Base-by-base conservation (phyloP, 1,140 invertebrate genomes). In the Arion vulgaris region DNA sequence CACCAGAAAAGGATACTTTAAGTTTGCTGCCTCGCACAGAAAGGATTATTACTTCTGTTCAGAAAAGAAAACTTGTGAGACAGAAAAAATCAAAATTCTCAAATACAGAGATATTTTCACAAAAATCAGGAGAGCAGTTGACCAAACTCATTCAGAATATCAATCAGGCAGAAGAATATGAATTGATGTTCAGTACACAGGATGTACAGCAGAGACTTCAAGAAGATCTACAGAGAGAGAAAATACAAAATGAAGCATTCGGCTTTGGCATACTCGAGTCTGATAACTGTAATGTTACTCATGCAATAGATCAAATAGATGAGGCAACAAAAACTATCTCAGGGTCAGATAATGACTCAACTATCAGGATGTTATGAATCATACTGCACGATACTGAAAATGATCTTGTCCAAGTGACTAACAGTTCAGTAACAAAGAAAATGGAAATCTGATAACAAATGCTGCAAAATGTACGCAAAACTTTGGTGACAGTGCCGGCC, bases 121-220 rank as follows among this genome's bases (percentile, higher is more conserved):
- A 72, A 77, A 57, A 41, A 13, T 51, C 51, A 36, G 75, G 84
- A 39, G 41, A 62, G 39, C 77, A 87, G 62, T 73, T 51, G 39
- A 36, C 80, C n/a, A 80, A 87, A 76, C 69, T 90, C 15, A 83
- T 82, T 26, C 81, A 84, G 36, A 85, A 85, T 76, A 87, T 91
- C 28, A 80, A 73, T 62, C 72, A 87, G 69, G 90, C 90, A 34
- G 90, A 91, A 81, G 83, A 86, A 26, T 86, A 88, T 85, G 88
- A 90, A 49, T 79, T 91, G 26, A 28, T 90, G 71, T 87, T 87
- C 17, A 86, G 86, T 79, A 88, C 88, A 38, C 88, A 88, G 53
- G 88, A 89, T 66, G 88, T 83, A 36, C 62, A 83, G 38, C 62
- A 83, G 17, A 82, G 83, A 32, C 80, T 88, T 68, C 76, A 57